phyloP scores from a whole-genome alignment of 1,140 invertebrate genomes.

The Nasonia giraulti region DNA sequence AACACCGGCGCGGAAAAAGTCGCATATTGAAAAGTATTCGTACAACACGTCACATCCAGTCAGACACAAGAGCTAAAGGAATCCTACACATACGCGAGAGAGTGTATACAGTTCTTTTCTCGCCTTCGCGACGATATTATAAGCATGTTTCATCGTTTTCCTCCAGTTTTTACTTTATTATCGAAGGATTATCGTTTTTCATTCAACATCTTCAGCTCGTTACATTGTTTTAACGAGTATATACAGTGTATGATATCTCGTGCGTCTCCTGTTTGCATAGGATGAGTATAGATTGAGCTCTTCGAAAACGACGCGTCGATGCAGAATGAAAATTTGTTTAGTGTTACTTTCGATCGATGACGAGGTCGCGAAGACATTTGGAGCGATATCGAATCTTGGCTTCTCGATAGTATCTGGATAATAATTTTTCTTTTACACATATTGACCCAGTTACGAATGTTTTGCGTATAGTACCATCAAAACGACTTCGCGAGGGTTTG shows the following conservation, averaged over 20 bases:
- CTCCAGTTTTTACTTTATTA: background rate
- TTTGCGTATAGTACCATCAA: background rate
- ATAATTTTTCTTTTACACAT: slow-evolving; percentile 7
- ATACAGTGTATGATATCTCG: background rate
- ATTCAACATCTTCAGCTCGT: background rate
- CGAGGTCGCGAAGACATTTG: slow-evolving; percentile 40
- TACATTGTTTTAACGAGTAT: background rate
- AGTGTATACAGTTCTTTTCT: background rate
- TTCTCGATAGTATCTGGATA: background rate
- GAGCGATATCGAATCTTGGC: slow-evolving; percentile 31
- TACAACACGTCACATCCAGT: slow-evolving; percentile 23
- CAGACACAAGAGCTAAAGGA: slow-evolving; percentile 25
- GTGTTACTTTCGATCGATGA: slow-evolving; percentile 41
- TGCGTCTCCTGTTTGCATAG: background rate
- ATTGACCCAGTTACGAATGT: background rate
- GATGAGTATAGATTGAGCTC: background rate
- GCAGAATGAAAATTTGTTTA: slow-evolving; percentile 2
- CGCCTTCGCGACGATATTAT: background rate
- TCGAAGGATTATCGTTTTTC: background rate
- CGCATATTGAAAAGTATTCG: slow-evolving; percentile 1
- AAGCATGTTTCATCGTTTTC: slow-evolving; percentile 1
- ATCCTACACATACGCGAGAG: background rate
- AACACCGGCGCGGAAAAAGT: slow-evolving; percentile 14
- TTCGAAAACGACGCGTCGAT: slow-evolving; percentile 10
- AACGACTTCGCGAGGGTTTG: background rate